Evolutionary conservation across 2,113 vertebrate genomes (phyloP), one percentile per base, ranked within the genome.

Genomic region (Lepisosteus oculatus): DNA sequence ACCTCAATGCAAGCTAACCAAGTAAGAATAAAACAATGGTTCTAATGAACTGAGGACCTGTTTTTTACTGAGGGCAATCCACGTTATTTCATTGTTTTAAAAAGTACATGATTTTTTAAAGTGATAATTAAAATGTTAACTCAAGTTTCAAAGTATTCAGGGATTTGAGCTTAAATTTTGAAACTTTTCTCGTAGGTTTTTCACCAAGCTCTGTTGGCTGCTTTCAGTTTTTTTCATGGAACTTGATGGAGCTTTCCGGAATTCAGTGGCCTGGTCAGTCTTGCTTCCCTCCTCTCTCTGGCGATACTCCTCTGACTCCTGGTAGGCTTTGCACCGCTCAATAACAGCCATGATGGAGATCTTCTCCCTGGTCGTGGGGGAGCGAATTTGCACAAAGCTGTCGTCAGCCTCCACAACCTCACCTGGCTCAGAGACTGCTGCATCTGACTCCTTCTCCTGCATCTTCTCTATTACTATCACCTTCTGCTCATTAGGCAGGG

Each of bases 121-220:
- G 29, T 72, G 15, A 65, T 56, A 55, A 41, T 42, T 41, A n/a
- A 57, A 57, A 42, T 6, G 11, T 4, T 14, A 3, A 11, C n/a
- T 41, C 6, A 51, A 47, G 12, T 64, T 29, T 15, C n/a, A 57
- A 43, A 56, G 12, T 11, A 4, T 29, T 84, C 72, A 94, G 9
- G 87, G 94, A 73, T 81, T 77, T 1, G 92, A 81, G 12, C 93
- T 92, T 3, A 95, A 86, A 75, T 88, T 96, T 89, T 96, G 96
- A 75, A 98, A 98, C 72, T 93, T 97, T 68, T 95, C 94, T 68
- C 94, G 88, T 71, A 99, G 92, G 85, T 93, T 95, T 85, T 88
- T 95, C 74, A 98, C 96, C 2, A 94, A 81, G 69, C 92, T 92
- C 7, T 86, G 90, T 5, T 92, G 92, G 12, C 78, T 78, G 2